A percentile compares a stretch with the other conserved stretches of the same genome.
Evolutionary conservation across 2,113 vertebrate genomes (phyloP).

Genomic region (Lampris megalopsis): DNA sequence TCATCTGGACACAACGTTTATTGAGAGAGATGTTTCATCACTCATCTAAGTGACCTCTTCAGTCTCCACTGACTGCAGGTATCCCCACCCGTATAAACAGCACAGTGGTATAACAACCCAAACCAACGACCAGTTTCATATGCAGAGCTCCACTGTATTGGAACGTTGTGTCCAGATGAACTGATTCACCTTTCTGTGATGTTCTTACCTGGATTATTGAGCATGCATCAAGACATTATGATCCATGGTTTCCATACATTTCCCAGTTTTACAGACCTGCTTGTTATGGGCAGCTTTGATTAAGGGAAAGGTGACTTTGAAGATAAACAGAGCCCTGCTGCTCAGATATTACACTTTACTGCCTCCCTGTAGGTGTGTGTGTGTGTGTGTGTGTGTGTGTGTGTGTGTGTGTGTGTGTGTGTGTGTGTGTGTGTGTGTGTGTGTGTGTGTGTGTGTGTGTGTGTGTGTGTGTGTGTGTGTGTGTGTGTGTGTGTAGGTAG

Average conservation of each 20-base stretch:
- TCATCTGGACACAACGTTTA: too few species aligned
- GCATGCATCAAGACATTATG: too few species aligned
- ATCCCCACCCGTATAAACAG: too few species aligned
- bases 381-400: not conserved
- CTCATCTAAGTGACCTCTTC: too few species aligned
- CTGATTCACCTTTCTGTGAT: too few species aligned
- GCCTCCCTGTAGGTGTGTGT: conserved; percentile 1
- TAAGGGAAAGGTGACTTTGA: conserved; percentile 22
- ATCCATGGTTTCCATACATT: not conserved
- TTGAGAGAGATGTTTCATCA: too few species aligned
- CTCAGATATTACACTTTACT: not conserved
- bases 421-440: not conserved
- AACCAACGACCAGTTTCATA: too few species aligned
- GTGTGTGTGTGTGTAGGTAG: not conserved
- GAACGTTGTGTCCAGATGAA: too few species aligned
- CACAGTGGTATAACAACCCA: too few species aligned
- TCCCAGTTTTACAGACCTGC: not conserved
- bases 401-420: not conserved
- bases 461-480: not conserved
- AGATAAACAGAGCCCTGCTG: not conserved
- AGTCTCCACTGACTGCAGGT: too few species aligned
- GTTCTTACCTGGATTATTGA: too few species aligned
- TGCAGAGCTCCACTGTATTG: too few species aligned
- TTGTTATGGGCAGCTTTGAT: conserved; percentile 9
- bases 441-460: conserved; percentile 4